phyloP scores from a whole-genome alignment of 2,113 vertebrate genomes.

The Micromys minutus region DNA sequence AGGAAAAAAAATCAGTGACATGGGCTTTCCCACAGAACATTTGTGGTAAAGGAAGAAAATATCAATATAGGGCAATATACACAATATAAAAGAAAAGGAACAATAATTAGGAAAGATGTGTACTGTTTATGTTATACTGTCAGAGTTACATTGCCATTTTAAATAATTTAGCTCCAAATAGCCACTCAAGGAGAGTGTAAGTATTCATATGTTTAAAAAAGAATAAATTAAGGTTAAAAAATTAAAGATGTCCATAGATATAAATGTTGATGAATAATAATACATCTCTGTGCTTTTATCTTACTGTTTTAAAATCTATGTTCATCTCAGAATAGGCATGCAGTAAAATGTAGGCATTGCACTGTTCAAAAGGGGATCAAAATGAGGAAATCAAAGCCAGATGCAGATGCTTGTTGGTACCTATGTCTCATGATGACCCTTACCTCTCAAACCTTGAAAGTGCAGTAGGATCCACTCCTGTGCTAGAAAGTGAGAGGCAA shows the following conservation, averaged over 20 bases:
- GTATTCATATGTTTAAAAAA: background rate
- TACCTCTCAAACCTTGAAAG: background rate
- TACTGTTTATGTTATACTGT: background rate
- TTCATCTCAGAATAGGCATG: background rate
- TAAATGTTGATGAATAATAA: background rate
- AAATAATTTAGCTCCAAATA: background rate
- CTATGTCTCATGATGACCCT: background rate
- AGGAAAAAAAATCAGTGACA: background rate
- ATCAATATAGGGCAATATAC: background rate
- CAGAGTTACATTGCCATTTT: background rate
- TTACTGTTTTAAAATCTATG: background rate
- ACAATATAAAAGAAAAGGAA: background rate
- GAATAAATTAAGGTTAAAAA: background rate
- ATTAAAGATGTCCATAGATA: background rate
- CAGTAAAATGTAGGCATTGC: background rate
- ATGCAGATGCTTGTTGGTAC: no score
- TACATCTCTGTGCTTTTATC: background rate
- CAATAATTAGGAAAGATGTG: background rate
- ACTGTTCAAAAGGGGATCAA: background rate
- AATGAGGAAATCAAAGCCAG: background rate
- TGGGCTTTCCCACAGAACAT: background rate
- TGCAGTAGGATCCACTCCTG: background rate
- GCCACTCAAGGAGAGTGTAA: background rate
- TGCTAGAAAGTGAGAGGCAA: background rate
- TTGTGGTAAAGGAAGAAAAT: background rate